Base-by-base conservation (phyloP, 2,797 vertebrate species). In the Lagorchestes hirsutus region DNA sequence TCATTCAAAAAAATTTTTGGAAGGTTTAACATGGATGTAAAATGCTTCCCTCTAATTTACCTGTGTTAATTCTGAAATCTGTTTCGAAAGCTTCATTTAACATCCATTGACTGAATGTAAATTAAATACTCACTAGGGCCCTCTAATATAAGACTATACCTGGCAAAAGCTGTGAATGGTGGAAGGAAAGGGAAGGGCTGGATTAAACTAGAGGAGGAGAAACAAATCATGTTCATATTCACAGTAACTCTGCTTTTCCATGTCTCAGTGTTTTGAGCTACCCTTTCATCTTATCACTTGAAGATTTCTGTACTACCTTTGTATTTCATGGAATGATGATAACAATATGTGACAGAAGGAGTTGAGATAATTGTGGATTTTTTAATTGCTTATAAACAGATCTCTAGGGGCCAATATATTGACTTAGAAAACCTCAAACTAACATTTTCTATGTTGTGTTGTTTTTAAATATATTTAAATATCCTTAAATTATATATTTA, bases 1-100 rank as follows among this genome's bases (percentile, higher is more conserved):
- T 92, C 59, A 90, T 92, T 59, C 22, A 93, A 94, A 57, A 94
- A 95, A 18, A 3, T 40, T 56, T 93, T 52, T 54, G n/a, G n/a
- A 90, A 92, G 24, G 54, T 94, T 94, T 95, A 91, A 94, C 92
- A 34, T 59, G 27, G 31, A 91, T 95, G 13, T 46, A 90, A 40
- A 94, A 91, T 94, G 12, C n/a, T 96, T 95, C 54, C 11, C 50
- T 55, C 56, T 96, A 93, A 91, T 87, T 95, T 62, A 57, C 94
- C 58, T 91, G 40, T 97, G 57, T 92, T 98, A 62, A 95, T 96
- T 92, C 55, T 54, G 31, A 0, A 1, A 59, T 62, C 50, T 58
- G 54, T 92, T 95, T 93, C 57, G 62, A 96, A 87, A 74, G 2
- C 0, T 95, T 95, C 82, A 62, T 95, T 96, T 82, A 92, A 0